These are phyloP conservation scores for Drosophila takahashii DNA, from an alignment of 1,140 invertebrate genomes.

Conservation along the genomic window DNA sequence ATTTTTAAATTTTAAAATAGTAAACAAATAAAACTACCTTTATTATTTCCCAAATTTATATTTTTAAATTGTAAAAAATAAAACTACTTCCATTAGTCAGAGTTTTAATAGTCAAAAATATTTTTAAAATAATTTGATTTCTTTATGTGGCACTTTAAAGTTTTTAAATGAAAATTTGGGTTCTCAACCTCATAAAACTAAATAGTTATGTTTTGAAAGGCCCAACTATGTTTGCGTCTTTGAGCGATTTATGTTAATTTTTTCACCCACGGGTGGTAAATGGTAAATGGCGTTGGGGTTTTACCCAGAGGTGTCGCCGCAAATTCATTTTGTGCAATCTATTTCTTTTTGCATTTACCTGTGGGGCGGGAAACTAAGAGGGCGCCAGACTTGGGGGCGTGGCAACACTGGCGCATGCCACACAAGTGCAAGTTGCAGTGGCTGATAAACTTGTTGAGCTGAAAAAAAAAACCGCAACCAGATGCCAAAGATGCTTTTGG, in stretches of 20 bases:
- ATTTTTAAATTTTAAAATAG: too few relatives aligned
- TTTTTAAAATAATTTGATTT: not conserved
- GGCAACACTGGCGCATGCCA: slow-evolving; percentile 36
- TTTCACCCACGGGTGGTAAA: slow-evolving; percentile 8
- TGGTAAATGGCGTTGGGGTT: slow-evolving; percentile 11
- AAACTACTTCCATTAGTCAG: not conserved
- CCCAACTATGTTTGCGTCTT: not conserved
- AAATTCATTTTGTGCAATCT: slow-evolving; percentile 23
- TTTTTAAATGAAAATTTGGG: not conserved
- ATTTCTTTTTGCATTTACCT: not conserved
- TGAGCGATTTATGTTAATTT: slow-evolving; percentile 5
- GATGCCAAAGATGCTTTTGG: slow-evolving; percentile 51
- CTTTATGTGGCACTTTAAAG: not conserved
- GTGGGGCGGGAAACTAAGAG: not conserved
- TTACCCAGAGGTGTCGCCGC: slow-evolving; percentile 20
- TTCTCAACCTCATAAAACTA: not conserved
- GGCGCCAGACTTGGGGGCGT: slow-evolving; percentile 13
- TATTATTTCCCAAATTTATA: too few relatives aligned
- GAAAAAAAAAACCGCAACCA: slow-evolving; percentile 18
- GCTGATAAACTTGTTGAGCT: slow-evolving; percentile 42
- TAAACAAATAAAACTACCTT: not conserved
- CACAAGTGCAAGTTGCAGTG: slow-evolving; percentile 34
- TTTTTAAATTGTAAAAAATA: too few relatives aligned
- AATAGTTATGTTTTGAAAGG: not conserved
- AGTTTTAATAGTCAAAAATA: not conserved